Conservation (phyloP, 2,113 vertebrate species). For the Corythaixoides concolor region DNA sequence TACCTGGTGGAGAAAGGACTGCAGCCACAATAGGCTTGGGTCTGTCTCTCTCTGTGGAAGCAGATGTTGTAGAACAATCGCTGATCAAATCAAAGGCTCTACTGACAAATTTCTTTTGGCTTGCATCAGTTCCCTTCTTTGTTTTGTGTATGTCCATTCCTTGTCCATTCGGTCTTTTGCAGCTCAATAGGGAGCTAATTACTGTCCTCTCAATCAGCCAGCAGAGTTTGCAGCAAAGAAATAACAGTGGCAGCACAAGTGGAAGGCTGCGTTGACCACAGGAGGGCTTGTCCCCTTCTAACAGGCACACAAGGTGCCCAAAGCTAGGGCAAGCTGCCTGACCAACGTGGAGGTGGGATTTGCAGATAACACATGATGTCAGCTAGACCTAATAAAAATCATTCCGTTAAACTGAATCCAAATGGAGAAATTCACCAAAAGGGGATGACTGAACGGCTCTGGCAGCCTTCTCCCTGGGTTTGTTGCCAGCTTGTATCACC, state of each 20-base stretch:
- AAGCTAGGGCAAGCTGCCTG: background rate
- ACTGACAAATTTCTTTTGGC: conserved; percentile 16
- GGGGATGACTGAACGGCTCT: conserved; percentile 42
- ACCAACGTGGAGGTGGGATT: background rate
- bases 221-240: background rate
- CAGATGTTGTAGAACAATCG: conserved; percentile 1
- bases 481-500: conserved; percentile 66
- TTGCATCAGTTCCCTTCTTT: background rate
- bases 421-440: conserved; percentile 44
- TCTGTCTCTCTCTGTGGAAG: background rate
- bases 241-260: background rate
- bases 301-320: background rate
- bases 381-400: conserved; percentile 41
- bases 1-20: background rate
- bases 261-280: background rate
- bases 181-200: conserved; percentile 46
- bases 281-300: background rate
- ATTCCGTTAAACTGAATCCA: conserved; percentile 23
- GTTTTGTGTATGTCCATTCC: background rate
- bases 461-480: conserved; percentile 49
- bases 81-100: background rate
- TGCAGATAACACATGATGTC: conserved; percentile 6
- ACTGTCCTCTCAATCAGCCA: conserved; percentile 16
- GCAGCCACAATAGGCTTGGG: background rate
- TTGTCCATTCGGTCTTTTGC: conserved; percentile 22